Percentiles rank a stretch among this genome's conserved stretches.
phyloP scores from a whole-genome alignment of 1,140 invertebrate genomes.

The Drosophila lini region DNA sequence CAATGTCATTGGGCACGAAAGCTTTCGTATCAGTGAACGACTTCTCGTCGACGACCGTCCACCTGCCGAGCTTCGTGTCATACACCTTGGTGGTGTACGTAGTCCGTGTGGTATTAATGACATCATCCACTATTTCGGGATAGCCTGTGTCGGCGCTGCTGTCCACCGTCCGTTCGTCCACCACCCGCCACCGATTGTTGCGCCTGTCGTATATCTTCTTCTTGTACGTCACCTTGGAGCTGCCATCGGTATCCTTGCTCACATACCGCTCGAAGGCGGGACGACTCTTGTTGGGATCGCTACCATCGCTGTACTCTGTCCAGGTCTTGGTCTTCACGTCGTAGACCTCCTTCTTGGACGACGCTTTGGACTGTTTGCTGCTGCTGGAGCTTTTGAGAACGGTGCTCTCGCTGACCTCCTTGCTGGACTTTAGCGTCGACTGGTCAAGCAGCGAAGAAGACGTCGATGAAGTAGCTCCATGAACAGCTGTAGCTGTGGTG shows the following conservation, averaged over 20 bases:
- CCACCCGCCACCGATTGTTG: conserved; percentile 81
- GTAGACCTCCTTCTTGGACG: conserved; percentile 78
- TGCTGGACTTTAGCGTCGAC: conserved; percentile 27
- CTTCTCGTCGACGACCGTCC: conserved; percentile 84
- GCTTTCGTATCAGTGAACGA: conserved; percentile 81
- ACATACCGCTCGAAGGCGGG: conserved; percentile 82
- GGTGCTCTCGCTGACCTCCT: conserved; percentile 62
- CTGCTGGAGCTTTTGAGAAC: conserved; percentile 42
- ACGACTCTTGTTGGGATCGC: conserved; percentile 50
- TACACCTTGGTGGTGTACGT: conserved; percentile 84
- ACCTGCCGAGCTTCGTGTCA: conserved; percentile 80
- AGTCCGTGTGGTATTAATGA: conserved; percentile 83
- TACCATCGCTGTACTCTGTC: conserved; percentile 76
- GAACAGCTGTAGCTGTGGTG: conserved; percentile 63
- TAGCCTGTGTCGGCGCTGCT: conserved; percentile 71
- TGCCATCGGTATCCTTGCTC: conserved; percentile 78
- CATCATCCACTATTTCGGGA: conserved; percentile 84
- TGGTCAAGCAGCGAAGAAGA: conserved; percentile 14
- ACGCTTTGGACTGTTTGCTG: conserved; percentile 56
- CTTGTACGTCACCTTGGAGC: conserved; percentile 78
- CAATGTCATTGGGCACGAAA: conserved; percentile 84
- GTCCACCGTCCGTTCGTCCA: conserved; percentile 81
- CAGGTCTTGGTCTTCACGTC: conserved; percentile 84
- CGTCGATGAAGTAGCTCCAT: conserved; percentile 37
- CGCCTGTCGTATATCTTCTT: conserved; percentile 82